These are phyloP conservation scores for Papilio dardanus DNA, from an alignment of 1,140 invertebrate species.

Conservation along the genomic window DNA sequence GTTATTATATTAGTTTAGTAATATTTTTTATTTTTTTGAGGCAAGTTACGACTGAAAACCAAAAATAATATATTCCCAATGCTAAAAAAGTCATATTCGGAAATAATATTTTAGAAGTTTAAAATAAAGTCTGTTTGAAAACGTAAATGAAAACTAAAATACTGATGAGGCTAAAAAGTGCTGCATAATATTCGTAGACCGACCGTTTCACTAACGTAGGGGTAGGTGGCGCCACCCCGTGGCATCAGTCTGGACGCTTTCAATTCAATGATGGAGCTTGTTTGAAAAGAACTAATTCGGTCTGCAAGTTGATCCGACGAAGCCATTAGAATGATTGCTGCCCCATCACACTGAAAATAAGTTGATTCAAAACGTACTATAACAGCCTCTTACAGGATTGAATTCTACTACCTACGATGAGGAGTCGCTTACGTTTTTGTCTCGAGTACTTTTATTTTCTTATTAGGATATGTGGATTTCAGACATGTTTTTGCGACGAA, in stretches of 20 bases:
- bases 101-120: background rate
- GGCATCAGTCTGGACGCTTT: constrained; percentile 61
- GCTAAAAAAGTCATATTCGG: background rate
- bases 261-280: constrained; percentile 72
- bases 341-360: constrained; percentile 54
- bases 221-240: background rate
- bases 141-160: constrained; percentile 28
- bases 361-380: constrained; percentile 60
- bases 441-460: constrained; percentile 12
- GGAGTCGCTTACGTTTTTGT: constrained; percentile 13
- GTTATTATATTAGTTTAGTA: too few species aligned
- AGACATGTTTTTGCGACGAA: background rate
- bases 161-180: constrained; percentile 16
- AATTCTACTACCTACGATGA: constrained; percentile 52
- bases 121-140: background rate
- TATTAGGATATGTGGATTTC: constrained; percentile 23
- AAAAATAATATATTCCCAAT: background rate
- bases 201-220: constrained; percentile 31
- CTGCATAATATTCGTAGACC: constrained; percentile 29
- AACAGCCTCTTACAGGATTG: constrained; percentile 68
- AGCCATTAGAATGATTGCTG: constrained; percentile 75
- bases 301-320: constrained; percentile 65
- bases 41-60: background rate
- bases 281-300: constrained; percentile 75
- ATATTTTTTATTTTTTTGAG: background rate